These are phyloP conservation scores for Protonemura montana DNA, from an alignment of 2,888 invertebrate genomes.

Conservation along the genomic window DNA sequence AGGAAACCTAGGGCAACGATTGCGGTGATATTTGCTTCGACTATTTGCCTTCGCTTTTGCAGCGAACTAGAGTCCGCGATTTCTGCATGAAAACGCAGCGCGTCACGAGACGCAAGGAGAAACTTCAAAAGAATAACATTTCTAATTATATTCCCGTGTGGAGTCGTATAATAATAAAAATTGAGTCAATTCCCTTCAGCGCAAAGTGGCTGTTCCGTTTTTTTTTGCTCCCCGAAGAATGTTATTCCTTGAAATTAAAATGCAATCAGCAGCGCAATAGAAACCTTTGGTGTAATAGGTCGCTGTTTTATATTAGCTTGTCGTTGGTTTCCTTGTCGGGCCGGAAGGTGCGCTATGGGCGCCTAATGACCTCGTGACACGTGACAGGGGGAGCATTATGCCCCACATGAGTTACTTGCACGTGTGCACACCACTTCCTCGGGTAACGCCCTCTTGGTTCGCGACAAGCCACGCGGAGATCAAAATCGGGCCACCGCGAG, in stretches of 20 bases:
- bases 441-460: too few species aligned
- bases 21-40: too few species aligned
- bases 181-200: background rate
- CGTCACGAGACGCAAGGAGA: background rate
- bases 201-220: background rate
- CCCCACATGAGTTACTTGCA: background rate
- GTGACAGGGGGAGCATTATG: background rate
- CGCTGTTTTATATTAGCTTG: background rate
- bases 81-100: background rate
- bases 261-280: background rate
- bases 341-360: background rate
- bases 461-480: too few species aligned
- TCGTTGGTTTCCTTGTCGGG: background rate
- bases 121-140: constrained; percentile 12
- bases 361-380: background rate
- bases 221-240: background rate
- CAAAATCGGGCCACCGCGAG: too few species aligned
- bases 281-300: background rate
- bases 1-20: too few species aligned
- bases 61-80: background rate
- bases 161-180: background rate
- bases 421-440: too few species aligned
- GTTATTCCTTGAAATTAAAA: background rate
- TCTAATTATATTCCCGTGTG: background rate
- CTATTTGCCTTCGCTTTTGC: too few species aligned